phyloP scores from a whole-genome alignment of 2,888 invertebrate species.

The Yponomeuta cagnagella region DNA sequence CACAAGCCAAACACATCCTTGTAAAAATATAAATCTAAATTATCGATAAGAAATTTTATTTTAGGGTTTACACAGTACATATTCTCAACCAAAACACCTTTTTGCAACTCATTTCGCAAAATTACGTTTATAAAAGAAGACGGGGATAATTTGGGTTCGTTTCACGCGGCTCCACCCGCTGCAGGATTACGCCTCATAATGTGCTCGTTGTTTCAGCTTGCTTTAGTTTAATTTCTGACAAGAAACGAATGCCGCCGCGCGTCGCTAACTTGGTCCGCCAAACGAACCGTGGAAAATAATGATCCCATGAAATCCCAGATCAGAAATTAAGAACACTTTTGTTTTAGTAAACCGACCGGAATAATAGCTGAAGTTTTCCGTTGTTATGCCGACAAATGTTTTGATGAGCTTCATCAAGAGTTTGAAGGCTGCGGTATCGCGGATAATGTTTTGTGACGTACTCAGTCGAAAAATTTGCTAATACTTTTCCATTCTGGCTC shows the following conservation, averaged over 20 bases:
- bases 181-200: conserved; percentile 41
- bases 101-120: conserved; percentile 10
- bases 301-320: conserved; percentile 64
- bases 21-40: neutral
- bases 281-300: conserved; percentile 58
- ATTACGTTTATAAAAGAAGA: conserved; percentile 14
- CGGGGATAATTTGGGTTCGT: conserved; percentile 11
- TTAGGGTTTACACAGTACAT: neutral
- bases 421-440: conserved; percentile 32
- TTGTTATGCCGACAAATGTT: conserved; percentile 65
- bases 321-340: conserved; percentile 65
- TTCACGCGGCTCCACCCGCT: conserved; percentile 9
- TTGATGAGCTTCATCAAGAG: conserved; percentile 61
- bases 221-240: conserved; percentile 53
- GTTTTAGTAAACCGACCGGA: conserved; percentile 64
- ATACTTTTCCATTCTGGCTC: conserved; percentile 5
- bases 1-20: neutral
- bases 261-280: conserved; percentile 35
- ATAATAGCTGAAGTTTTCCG: conserved; percentile 62
- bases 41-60: neutral
- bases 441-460: conserved; percentile 47
- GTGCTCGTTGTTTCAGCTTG: conserved; percentile 44
- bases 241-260: conserved; percentile 26
- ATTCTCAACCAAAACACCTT: neutral
- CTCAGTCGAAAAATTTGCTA: conserved; percentile 6